Percentiles rank a stretch among this genome's conserved stretches.
phyloP scores from a whole-genome alignment of 2,113 vertebrate genomes.

The Propithecus coquereli region DNA sequence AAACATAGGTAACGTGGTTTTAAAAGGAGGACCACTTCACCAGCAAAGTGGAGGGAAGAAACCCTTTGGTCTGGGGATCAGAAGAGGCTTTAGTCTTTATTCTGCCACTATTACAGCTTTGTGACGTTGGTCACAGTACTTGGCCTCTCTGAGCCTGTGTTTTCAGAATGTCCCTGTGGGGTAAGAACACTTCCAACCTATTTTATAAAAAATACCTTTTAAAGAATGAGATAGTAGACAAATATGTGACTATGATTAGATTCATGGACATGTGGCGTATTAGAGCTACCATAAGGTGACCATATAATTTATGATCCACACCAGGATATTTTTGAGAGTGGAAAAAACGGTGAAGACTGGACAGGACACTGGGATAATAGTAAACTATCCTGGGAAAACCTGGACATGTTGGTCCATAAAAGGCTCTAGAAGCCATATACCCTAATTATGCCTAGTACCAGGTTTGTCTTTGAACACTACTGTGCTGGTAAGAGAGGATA shows the following conservation, averaged over 20 bases:
- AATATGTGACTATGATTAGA: neutral
- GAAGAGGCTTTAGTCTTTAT: neutral
- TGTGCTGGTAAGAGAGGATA: neutral
- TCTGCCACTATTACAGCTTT: neutral
- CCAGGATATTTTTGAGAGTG: neutral
- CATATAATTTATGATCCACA: neutral
- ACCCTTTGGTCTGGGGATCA: neutral
- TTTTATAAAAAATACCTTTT: neutral
- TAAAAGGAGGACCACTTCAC: neutral
- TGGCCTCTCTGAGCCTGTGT: neutral
- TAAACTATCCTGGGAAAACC: neutral
- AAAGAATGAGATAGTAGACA: neutral
- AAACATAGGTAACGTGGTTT: neutral
- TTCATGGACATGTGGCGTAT: neutral
- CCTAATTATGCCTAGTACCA: neutral
- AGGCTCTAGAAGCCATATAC: neutral
- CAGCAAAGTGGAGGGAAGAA: neutral
- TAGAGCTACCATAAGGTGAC: neutral
- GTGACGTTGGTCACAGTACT: neutral
- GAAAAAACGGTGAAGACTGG: neutral
- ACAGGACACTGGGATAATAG: neutral
- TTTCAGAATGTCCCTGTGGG: neutral
- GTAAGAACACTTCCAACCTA: neutral
- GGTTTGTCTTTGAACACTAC: neutral
- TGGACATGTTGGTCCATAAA: neutral